Evolutionary conservation across 2,797 vertebrate species (phyloP).

Genomic region (Squalus acanthias): DNA sequence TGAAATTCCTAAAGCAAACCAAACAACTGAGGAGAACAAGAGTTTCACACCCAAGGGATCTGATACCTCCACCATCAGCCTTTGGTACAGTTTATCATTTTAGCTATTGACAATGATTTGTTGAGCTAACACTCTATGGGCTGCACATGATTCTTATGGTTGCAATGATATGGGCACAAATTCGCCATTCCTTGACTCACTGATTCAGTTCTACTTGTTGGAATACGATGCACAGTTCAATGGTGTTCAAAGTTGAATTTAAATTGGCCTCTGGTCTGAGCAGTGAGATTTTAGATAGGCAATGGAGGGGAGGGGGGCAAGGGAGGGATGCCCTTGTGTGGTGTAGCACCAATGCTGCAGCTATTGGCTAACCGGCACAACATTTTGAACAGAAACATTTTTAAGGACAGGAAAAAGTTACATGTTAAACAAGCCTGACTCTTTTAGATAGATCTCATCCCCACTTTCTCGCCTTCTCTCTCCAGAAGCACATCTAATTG

Average conservation of each 20-base stretch:
- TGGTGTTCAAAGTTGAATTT: not conserved
- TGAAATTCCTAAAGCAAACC: not conserved
- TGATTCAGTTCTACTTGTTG: not conserved
- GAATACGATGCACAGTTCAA: not conserved
- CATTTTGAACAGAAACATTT: not conserved
- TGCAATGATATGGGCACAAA: not conserved
- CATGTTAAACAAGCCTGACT: not conserved
- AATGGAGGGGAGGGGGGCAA: not conserved
- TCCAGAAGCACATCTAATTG: not conserved
- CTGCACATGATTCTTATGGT: not conserved
- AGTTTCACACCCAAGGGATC: not conserved
- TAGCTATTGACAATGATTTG: not conserved
- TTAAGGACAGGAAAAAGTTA: not conserved
- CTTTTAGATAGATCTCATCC: not conserved
- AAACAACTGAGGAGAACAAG: not conserved
- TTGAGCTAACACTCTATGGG: not conserved
- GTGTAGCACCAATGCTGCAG: not conserved
- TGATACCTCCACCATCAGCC: not conserved
- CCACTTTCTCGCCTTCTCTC: not conserved
- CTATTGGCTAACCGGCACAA: not conserved
- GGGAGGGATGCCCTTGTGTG: not conserved
- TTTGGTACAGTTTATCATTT: not conserved
- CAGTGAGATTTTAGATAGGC: not conserved
- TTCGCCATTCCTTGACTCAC: not conserved
- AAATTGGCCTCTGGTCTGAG: not conserved